Base-by-base conservation (phyloP, 2,797 vertebrate genomes). In the Arctocebus calabarensis region DNA sequence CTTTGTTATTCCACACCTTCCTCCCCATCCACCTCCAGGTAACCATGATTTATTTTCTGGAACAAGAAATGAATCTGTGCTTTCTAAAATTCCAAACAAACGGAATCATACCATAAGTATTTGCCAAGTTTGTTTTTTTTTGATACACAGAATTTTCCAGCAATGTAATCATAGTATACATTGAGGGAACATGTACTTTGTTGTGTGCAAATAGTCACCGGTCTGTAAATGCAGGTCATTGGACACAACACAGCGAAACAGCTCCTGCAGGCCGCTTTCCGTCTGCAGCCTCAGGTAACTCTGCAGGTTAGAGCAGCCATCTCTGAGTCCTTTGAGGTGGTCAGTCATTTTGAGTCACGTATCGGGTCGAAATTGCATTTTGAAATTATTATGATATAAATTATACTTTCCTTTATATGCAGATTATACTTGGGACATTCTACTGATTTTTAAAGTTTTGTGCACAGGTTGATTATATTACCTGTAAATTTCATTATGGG, bases 1-100 rank as follows among this genome's bases (percentile, higher is more conserved):
- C 5, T 84, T 48, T 75, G 2, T 20, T 85, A 91, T 85, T 82
- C 27, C 13, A 22, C 64, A 52, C 16, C 22, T 74, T 34, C 48
- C 4, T 90, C 40, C 3, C 40, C 1, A 6, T 78, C 20, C 32
- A 34, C 55, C 13, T n/a, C 19, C 2, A 61, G 32, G 20, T 43
- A 70, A 79, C n/a, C 10, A 16, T 45, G 13, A 57, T 45, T 87
- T 43, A 5, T 25, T 9, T 83, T 48, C 82, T 88, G 45, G 84
- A 92, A 77, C 22, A 64, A 25, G 32, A 81, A 90, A 55, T 75
- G 81, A 71, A 89, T n/a, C 59, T 90, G 66, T 9, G 81, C 62
- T 89, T 94, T 73, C n/a, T 66, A 64, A 66, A 87, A 73, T 82
- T 79, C 45, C 52, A 91, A 55, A 55, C 61, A 66, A 88, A 40